Evolutionary conservation across 2,113 vertebrate species (phyloP).

Genomic region (Mesitornis unicolor): DNA sequence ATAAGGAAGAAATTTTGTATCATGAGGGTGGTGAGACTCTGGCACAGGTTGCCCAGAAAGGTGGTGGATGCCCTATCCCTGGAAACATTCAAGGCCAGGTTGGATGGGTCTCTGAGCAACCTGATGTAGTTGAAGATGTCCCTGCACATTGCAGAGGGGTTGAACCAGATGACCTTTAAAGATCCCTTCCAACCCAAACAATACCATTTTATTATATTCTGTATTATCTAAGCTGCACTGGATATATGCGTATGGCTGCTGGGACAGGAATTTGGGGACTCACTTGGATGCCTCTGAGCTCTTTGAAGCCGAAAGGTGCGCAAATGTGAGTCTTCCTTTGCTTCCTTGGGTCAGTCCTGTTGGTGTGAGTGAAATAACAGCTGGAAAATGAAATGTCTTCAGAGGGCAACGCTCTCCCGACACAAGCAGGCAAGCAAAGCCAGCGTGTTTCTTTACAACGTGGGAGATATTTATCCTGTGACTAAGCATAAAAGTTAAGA

Average conservation of each 20-base stretch:
- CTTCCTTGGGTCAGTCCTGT: background rate
- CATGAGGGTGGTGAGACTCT: background rate
- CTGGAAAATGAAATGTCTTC: background rate
- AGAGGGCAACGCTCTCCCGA: background rate
- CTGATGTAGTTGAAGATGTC: background rate
- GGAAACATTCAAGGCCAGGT: background rate
- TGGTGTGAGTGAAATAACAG: background rate
- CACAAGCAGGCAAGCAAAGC: background rate
- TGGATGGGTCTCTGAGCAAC: background rate
- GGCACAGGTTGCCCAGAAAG: background rate
- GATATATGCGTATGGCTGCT: too few relatives aligned
- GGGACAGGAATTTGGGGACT: background rate
- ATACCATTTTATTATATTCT: background rate
- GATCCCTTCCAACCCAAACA: background rate
- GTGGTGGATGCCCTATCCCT: background rate
- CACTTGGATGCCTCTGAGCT: background rate
- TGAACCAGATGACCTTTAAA: background rate
- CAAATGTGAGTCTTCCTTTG: background rate
- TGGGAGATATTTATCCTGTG: conserved; percentile 40
- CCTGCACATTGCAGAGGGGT: background rate
- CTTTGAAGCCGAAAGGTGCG: background rate
- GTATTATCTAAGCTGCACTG: background rate
- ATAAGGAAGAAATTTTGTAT: background rate
- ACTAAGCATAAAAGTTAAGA: conserved; percentile 53
- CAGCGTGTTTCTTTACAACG: background rate